These are phyloP conservation scores for Octopus sinensis DNA, from an alignment of 1,140 invertebrate species.

Conservation along the genomic window DNA sequence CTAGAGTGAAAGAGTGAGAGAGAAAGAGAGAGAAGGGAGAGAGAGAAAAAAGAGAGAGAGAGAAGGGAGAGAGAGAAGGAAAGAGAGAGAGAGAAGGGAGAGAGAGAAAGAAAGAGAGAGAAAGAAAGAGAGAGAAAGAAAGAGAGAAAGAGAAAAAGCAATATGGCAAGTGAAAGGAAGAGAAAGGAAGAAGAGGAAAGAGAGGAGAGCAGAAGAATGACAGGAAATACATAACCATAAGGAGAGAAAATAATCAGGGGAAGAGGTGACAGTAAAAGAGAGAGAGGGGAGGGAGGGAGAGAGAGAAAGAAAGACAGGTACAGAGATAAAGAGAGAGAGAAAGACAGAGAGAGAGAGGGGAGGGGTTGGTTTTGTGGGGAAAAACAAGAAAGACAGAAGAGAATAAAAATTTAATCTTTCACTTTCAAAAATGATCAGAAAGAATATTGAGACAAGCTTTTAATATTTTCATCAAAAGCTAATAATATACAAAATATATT, in stretches of 20 bases:
- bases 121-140: neutral
- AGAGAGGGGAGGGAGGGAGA: neutral
- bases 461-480: no score
- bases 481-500: no score
- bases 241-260: neutral
- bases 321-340: neutral
- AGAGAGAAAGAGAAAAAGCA: neutral
- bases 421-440: no score
- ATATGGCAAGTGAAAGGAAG: neutral
- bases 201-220: neutral
- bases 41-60: no score
- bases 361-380: neutral
- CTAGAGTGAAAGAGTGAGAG: no score
- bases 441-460: no score
- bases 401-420: no score
- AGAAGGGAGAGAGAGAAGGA: neutral
- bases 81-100: neutral
- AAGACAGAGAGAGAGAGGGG: neutral
- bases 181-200: neutral
- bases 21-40: no score
- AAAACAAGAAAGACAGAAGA: no score
- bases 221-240: neutral
- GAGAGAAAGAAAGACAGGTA: neutral
- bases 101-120: neutral
- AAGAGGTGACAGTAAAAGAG: neutral